Conservation (phyloP, 1,140 invertebrate genomes). For the Hestina assimilis region DNA sequence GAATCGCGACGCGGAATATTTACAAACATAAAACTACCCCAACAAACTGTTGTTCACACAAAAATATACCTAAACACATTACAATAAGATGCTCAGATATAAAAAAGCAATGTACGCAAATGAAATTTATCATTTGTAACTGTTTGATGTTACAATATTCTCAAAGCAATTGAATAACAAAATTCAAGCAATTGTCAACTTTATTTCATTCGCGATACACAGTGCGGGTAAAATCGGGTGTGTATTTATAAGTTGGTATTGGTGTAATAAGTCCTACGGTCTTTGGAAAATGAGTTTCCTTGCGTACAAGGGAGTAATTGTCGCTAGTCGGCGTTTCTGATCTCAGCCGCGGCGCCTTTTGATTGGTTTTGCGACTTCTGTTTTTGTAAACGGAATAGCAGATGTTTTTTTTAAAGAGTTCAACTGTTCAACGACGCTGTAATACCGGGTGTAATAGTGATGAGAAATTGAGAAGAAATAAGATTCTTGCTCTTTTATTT, state of each 20-base stretch:
- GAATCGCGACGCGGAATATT: slow-evolving; percentile 59
- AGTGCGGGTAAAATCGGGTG: background rate
- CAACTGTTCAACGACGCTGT: slow-evolving; percentile 11
- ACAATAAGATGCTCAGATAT: slow-evolving; percentile 12
- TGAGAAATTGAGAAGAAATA: too few relatives aligned
- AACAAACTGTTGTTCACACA: background rate
- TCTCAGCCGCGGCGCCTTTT: slow-evolving; percentile 61
- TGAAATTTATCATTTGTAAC: slow-evolving; percentile 24
- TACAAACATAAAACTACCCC: slow-evolving; percentile 24
- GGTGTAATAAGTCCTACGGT: slow-evolving; percentile 61
- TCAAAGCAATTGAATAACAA: slow-evolving; percentile 7
- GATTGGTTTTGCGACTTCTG: slow-evolving; percentile 60
- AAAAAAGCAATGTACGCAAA: background rate
- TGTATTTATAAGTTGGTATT: slow-evolving; percentile 17
- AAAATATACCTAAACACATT: slow-evolving; percentile 13
- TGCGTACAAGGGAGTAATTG: slow-evolving; percentile 51
- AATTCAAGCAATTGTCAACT: slow-evolving; percentile 7
- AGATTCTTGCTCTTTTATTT: too few relatives aligned
- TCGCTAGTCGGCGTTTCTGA: slow-evolving; percentile 55
- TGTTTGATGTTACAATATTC: slow-evolving; percentile 24
- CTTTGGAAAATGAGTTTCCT: slow-evolving; percentile 76
- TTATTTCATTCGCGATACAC: too few relatives aligned
- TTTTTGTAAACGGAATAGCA: slow-evolving; percentile 60
- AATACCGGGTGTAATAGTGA: slow-evolving; percentile 9
- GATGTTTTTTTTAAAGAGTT: slow-evolving; percentile 42